These are phyloP conservation scores for Cyaniris semiargus DNA, from an alignment of 2,888 invertebrate species.

Conservation along the genomic window DNA sequence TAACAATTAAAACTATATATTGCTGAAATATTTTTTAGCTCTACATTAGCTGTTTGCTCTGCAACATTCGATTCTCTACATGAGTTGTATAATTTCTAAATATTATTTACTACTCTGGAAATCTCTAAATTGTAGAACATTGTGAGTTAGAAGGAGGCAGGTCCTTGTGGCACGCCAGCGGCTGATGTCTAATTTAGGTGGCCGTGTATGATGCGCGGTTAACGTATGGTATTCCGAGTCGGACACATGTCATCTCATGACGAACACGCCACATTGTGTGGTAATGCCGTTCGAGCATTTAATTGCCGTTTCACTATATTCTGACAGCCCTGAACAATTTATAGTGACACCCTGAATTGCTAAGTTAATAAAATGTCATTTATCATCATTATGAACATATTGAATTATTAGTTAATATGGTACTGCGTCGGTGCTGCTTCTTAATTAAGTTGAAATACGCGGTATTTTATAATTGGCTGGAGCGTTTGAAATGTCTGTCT, in stretches of 20 bases:
- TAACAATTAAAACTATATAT: too few species aligned
- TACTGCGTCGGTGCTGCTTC: not conserved
- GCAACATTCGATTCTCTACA: too few species aligned
- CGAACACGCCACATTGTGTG: slow-evolving; percentile 76
- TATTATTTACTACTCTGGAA: too few species aligned
- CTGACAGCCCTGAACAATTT: slow-evolving; percentile 71
- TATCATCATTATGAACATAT: slow-evolving; percentile 65
- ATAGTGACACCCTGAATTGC: slow-evolving; percentile 70
- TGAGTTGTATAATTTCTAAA: too few species aligned
- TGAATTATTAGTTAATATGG: slow-evolving; percentile 36
- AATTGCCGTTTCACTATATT: slow-evolving; percentile 73
- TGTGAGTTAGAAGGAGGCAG: not conserved
- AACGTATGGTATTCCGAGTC: slow-evolving; percentile 52
- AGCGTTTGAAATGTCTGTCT: not conserved
- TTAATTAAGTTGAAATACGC: slow-evolving; percentile 24
- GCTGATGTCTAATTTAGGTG: slow-evolving; percentile 44
- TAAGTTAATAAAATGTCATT: slow-evolving; percentile 60
- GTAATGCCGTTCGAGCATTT: slow-evolving; percentile 71
- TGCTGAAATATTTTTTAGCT: too few species aligned
- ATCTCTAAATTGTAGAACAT: not conserved
- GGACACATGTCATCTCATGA: slow-evolving; percentile 70
- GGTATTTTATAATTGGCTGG: slow-evolving; percentile 17
- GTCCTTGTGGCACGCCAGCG: not conserved
- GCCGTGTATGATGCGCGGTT: slow-evolving; percentile 63
- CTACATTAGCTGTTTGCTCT: too few species aligned